A percentile compares a stretch with the other conserved stretches of the same genome.
Evolutionary conservation across 2,797 vertebrate species (phyloP).

Genomic region (Melanogrammus aeglefinus): DNA sequence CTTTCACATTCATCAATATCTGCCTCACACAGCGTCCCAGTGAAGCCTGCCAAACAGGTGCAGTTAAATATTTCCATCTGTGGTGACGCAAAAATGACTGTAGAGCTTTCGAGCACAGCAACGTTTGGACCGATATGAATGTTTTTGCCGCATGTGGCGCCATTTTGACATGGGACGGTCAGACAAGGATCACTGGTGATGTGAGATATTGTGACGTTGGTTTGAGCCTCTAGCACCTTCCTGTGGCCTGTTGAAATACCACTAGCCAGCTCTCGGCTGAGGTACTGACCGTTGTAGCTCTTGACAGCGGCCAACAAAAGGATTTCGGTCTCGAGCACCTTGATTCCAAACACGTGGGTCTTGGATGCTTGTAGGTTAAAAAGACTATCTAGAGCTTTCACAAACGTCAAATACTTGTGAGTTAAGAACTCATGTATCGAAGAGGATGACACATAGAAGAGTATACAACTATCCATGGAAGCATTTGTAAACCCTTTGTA

Average conservation of each 20-base stretch:
- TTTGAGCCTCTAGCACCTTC: slow-evolving; percentile 70
- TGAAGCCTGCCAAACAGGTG: slow-evolving; percentile 65
- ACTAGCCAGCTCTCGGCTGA: slow-evolving; percentile 69
- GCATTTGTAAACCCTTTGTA: slow-evolving; percentile 78
- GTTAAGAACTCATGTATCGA: slow-evolving; percentile 72
- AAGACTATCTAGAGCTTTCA: slow-evolving; percentile 75
- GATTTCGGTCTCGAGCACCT: slow-evolving; percentile 62
- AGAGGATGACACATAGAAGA: slow-evolving; percentile 69
- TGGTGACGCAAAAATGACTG: slow-evolving; percentile 74
- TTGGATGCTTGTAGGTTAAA: slow-evolving; percentile 78
- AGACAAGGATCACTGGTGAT: slow-evolving; percentile 75
- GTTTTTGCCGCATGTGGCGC: slow-evolving; percentile 70
- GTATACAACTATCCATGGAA: slow-evolving; percentile 73
- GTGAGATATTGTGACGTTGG: slow-evolving; percentile 71
- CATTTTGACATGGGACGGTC: slow-evolving; percentile 66
- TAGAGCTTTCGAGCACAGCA: slow-evolving; percentile 66
- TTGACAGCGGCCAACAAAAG: slow-evolving; percentile 74
- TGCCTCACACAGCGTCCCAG: slow-evolving; percentile 65
- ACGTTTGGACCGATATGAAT: slow-evolving; percentile 69
- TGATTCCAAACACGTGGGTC: slow-evolving; percentile 77
- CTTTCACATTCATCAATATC: slow-evolving; percentile 73
- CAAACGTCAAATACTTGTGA: slow-evolving; percentile 71
- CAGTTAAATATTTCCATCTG: slow-evolving; percentile 73
- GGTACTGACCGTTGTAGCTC: slow-evolving; percentile 74
- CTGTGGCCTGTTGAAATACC: slow-evolving; percentile 68